phyloP scores from a whole-genome alignment of 1,140 invertebrate genomes.

The Zaprionus inermis region DNA sequence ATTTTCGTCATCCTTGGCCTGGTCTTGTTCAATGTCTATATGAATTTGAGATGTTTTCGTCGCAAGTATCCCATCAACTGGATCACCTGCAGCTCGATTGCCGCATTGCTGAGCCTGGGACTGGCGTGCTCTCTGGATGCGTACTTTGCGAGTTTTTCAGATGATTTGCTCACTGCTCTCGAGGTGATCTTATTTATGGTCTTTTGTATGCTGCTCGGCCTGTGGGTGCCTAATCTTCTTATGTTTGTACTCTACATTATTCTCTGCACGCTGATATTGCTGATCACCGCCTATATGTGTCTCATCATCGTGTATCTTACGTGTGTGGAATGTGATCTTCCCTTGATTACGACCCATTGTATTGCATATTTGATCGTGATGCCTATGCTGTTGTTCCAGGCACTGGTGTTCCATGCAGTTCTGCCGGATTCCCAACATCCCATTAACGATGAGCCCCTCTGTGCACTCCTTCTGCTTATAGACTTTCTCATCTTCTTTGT shows the following conservation, averaged over 20 bases:
- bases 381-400: constrained; percentile 56
- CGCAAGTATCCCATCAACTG: constrained; percentile 46
- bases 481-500: constrained; percentile 49
- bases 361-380: constrained; percentile 12
- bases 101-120: constrained; percentile 24
- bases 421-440: constrained; percentile 4
- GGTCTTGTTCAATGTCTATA: constrained; percentile 18
- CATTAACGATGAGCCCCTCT: constrained; percentile 45
- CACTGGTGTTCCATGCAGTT: constrained; percentile 47
- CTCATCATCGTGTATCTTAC: neutral
- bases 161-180: neutral
- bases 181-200: constrained; percentile 38
- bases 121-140: constrained; percentile 3
- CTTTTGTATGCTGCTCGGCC: constrained; percentile 33
- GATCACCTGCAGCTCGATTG: constrained; percentile 31
- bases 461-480: constrained; percentile 42
- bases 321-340: neutral
- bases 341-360: neutral
- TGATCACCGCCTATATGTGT: neutral
- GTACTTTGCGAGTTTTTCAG: neutral
- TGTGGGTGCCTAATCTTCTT: constrained; percentile 30
- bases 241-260: constrained; percentile 4
- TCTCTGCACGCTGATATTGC: neutral
- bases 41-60: constrained; percentile 21
- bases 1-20: neutral